Conservation (phyloP, 2,797 vertebrate genomes). For the Mionectes olivaceus region DNA sequence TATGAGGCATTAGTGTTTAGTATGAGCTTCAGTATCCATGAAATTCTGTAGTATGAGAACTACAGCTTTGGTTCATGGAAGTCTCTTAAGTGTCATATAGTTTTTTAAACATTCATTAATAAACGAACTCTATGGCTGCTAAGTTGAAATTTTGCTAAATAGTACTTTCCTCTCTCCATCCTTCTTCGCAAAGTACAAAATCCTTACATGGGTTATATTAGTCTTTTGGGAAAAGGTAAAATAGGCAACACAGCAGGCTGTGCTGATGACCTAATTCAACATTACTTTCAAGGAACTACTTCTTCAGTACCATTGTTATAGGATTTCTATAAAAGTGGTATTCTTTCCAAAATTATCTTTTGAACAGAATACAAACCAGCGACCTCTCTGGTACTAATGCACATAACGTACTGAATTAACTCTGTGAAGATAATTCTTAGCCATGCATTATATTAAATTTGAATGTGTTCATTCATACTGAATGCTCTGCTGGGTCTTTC, state of each 20-base stretch:
- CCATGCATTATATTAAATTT: slow-evolving; percentile 12
- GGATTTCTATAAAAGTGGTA: neutral
- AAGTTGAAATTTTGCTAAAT: neutral
- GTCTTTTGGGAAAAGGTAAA: neutral
- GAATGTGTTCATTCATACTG: neutral
- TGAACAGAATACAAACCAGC: neutral
- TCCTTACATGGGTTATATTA: neutral
- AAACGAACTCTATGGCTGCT: neutral
- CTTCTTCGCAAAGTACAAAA: neutral
- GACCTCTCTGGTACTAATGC: slow-evolving; percentile 5
- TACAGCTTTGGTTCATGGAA: neutral
- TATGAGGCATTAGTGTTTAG: neutral
- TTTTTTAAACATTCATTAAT: neutral
- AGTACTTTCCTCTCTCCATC: neutral
- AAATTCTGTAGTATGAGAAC: neutral
- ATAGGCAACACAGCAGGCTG: neutral
- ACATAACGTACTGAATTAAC: neutral
- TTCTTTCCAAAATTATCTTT: slow-evolving; percentile 16
- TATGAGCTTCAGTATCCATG: neutral
- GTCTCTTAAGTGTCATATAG: neutral
- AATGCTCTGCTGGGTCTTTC: neutral
- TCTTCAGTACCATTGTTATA: neutral
- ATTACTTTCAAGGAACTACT: slow-evolving; percentile 7
- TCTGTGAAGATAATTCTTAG: slow-evolving; percentile 24
- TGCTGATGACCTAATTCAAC: slow-evolving; percentile 23